phyloP scores from a whole-genome alignment of 2,113 vertebrate genomes.

The Caranx ignobilis region DNA sequence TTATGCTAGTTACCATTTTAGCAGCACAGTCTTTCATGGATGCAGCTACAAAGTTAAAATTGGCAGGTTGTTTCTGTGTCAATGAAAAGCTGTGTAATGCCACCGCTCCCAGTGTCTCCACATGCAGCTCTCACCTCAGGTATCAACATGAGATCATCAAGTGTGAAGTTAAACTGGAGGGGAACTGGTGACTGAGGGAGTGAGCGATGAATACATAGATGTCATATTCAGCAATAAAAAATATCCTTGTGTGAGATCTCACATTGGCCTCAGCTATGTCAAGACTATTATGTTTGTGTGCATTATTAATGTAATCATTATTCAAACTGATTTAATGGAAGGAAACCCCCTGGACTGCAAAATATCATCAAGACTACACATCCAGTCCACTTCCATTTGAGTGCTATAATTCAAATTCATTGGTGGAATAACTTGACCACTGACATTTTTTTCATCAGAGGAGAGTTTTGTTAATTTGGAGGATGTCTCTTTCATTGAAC shows the following conservation, averaged over 20 bases:
- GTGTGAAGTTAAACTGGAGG: background rate
- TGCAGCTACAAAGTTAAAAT: background rate
- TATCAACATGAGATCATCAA: background rate
- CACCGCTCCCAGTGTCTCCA: background rate
- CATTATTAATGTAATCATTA: background rate
- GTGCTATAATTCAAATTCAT: background rate
- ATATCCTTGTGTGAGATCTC: background rate
- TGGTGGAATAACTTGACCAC: background rate
- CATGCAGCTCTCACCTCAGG: background rate
- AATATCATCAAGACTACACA: background rate
- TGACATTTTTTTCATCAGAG: background rate
- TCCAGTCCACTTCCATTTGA: background rate
- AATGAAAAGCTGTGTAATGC: background rate
- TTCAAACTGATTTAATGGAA: background rate
- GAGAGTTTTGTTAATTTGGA: background rate
- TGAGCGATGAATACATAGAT: slow-evolving; percentile 8
- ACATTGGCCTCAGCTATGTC: background rate
- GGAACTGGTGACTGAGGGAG: background rate
- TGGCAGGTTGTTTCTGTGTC: background rate
- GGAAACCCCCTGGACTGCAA: background rate
- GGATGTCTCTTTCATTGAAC: background rate
- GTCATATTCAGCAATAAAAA: background rate
- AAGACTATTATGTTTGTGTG: background rate
- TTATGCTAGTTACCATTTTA: background rate
- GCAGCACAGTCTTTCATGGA: background rate